Conservation (phyloP, 30 jellyfish, hydroid and myxozoan species). For the Hydractinia symbiolongicarpus region DNA sequence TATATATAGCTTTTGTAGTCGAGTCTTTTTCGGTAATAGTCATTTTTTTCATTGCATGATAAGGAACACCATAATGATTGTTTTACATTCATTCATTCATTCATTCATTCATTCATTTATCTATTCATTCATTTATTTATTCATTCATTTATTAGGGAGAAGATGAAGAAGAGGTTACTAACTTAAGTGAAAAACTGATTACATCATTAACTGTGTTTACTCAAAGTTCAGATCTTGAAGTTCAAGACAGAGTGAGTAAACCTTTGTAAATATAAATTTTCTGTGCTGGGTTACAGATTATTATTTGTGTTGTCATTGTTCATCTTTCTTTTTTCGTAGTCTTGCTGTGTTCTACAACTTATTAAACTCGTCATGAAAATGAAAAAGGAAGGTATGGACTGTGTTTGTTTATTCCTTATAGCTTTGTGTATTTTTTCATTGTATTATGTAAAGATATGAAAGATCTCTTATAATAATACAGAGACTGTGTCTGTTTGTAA, state of each 20-base stretch:
- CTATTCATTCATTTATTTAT: neutral
- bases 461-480: too few relatives aligned
- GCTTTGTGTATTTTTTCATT: too few relatives aligned
- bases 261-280: neutral
- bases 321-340: slow-evolving; percentile 36
- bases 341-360: slow-evolving; percentile 81
- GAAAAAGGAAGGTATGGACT: slow-evolving; percentile 62
- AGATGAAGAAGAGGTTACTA: slow-evolving; percentile 52
- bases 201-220: slow-evolving; percentile 63
- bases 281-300: neutral
- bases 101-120: too few relatives aligned
- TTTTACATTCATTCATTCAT: too few relatives aligned
- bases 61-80: too few relatives aligned
- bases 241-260: slow-evolving; percentile 84
- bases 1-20: too few relatives aligned
- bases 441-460: too few relatives aligned
- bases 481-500: too few relatives aligned
- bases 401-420: neutral
- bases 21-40: too few relatives aligned
- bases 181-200: slow-evolving; percentile 47
- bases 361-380: slow-evolving; percentile 68
- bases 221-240: slow-evolving; percentile 96
- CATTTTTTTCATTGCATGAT: too few relatives aligned
- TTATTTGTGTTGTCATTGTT: slow-evolving; percentile 11
- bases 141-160: slow-evolving; percentile 21